A percentile compares a stretch with the other conserved stretches of the same genome.
These are phyloP conservation scores for Patella ulyssiponensis DNA, from an alignment of 2,888 invertebrate species.

Conservation along the genomic window DNA sequence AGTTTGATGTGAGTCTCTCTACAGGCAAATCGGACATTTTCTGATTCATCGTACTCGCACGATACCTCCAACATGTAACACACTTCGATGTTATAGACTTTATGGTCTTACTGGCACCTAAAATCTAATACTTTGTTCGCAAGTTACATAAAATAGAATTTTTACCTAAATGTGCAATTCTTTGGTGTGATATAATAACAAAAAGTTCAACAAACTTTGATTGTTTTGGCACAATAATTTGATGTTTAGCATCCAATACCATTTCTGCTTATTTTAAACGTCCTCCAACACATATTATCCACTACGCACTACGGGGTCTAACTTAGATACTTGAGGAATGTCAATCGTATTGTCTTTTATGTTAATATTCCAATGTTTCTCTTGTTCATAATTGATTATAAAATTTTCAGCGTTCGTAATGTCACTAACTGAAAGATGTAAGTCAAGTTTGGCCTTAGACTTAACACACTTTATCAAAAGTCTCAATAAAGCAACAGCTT, in stretches of 20 bases:
- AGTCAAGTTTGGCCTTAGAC: background rate
- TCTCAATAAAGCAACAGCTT: slow-evolving; percentile 6
- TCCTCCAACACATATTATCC: slow-evolving; percentile 12
- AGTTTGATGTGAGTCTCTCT: background rate
- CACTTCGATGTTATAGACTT: slow-evolving; percentile 13
- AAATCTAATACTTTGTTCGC: slow-evolving; percentile 21
- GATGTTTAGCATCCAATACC: slow-evolving; percentile 18
- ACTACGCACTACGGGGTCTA: background rate
- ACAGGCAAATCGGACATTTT: slow-evolving; percentile 10
- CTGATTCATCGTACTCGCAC: background rate
- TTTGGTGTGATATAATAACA: slow-evolving; percentile 1
- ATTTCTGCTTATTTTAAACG: background rate
- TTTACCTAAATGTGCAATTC: slow-evolving; percentile 4
- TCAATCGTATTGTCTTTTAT: background rate
- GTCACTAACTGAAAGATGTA: background rate
- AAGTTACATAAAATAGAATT: background rate
- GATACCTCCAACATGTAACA: background rate
- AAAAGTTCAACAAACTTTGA: slow-evolving; percentile 17
- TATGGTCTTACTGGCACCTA: background rate
- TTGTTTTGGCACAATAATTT: slow-evolving; percentile 17
- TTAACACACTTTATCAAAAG: background rate
- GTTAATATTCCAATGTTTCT: background rate
- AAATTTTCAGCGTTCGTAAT: background rate
- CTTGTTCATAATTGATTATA: background rate
- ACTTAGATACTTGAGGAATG: background rate